phyloP scores from a whole-genome alignment of 2,888 invertebrate species.

The Dolichopus griseipennis region DNA sequence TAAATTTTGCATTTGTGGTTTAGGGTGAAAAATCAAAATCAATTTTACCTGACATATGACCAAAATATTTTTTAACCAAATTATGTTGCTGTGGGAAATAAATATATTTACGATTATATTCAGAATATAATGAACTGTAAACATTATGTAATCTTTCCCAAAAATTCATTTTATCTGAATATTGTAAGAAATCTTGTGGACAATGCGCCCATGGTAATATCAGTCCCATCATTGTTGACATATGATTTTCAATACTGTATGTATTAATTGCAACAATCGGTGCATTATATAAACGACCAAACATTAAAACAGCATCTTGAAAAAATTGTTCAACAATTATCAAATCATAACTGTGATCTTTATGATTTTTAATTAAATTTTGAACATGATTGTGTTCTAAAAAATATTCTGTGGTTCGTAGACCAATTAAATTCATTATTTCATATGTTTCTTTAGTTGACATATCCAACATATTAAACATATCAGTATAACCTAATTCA shows the following conservation, averaged over 20 bases:
- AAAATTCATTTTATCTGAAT: constrained; percentile 44
- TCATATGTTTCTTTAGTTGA: constrained; percentile 27
- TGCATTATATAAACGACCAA: constrained; percentile 38
- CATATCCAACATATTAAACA: constrained; percentile 24
- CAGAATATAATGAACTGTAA: constrained; percentile 33
- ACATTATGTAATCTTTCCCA: constrained; percentile 47
- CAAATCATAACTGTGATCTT: constrained; percentile 36
- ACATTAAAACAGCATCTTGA: constrained; percentile 41
- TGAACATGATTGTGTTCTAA: constrained; percentile 28
- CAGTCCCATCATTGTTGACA: constrained; percentile 43
- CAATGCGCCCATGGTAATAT: constrained; percentile 45
- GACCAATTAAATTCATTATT: constrained; percentile 31
- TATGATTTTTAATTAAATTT: constrained; percentile 27
- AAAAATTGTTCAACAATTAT: constrained; percentile 43
- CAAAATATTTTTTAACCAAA: constrained; percentile 35
- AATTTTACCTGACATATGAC: constrained; percentile 27
- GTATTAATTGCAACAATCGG: constrained; percentile 41
- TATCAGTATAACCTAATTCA: constrained; percentile 18
- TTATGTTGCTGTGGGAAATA: constrained; percentile 36
- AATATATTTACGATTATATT: constrained; percentile 32
- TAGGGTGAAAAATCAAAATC: neutral
- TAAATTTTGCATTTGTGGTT: no score
- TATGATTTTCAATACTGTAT: constrained; percentile 43
- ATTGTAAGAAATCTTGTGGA: constrained; percentile 42
- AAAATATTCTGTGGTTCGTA: constrained; percentile 32